Conservation (phyloP, 2,797 vertebrate species). For the Sebastes jordani region DNA sequence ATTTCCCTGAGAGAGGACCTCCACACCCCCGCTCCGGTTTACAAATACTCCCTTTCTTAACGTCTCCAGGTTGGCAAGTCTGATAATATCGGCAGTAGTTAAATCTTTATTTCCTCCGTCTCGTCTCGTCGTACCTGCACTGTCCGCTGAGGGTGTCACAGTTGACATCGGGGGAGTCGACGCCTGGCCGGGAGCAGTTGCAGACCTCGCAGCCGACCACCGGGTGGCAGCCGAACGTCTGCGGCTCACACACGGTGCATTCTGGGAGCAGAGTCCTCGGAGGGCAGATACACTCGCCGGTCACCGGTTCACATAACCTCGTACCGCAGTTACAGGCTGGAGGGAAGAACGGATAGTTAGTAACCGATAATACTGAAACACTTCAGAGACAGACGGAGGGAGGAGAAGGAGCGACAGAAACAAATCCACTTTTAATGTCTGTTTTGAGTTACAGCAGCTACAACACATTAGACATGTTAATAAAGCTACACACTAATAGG, state of each 20-base stretch:
- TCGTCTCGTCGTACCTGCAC: constrained; percentile 84
- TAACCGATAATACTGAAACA: background rate
- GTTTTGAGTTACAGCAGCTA: background rate
- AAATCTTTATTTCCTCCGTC: background rate
- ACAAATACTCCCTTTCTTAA: too few species aligned
- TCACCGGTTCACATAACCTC: constrained; percentile 90
- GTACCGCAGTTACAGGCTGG: constrained; percentile 90
- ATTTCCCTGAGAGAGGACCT: too few species aligned
- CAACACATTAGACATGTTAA: background rate
- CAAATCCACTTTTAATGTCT: background rate
- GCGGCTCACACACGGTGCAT: constrained; percentile 89
- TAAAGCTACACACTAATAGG: too few species aligned
- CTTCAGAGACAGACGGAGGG: background rate
- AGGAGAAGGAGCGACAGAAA: background rate
- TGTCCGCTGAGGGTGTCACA: constrained; percentile 91
- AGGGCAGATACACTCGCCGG: constrained; percentile 93
- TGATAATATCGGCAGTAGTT: too few species aligned
- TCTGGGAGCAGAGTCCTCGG: constrained; percentile 90
- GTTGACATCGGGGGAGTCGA: constrained; percentile 80
- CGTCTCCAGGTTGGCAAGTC: too few species aligned
- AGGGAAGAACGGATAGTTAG: background rate
- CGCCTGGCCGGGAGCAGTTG: constrained; percentile 89
- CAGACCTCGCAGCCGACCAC: constrained; percentile 94
- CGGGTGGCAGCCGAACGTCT: constrained; percentile 94
- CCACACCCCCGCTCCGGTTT: too few species aligned